These are phyloP conservation scores for Metellina segmentata DNA, from an alignment of 2,888 invertebrate species.

Conservation along the genomic window DNA sequence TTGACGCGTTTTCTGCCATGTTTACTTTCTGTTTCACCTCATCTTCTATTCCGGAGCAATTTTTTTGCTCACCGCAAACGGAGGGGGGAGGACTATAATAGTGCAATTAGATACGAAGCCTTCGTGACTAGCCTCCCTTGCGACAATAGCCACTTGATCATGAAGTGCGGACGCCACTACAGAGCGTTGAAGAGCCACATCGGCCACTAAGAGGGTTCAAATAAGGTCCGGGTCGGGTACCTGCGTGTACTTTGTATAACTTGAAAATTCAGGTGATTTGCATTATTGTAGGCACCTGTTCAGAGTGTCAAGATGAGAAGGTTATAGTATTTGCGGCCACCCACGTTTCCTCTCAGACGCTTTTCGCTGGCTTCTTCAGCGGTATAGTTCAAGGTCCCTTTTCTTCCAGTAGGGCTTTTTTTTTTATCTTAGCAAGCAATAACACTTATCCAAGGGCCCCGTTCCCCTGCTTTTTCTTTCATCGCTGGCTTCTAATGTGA, in stretches of 20 bases:
- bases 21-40: constrained; percentile 39
- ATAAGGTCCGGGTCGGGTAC: constrained; percentile 53
- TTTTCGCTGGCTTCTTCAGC: constrained; percentile 26
- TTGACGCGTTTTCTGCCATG: constrained; percentile 12
- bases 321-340: constrained; percentile 73
- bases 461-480: neutral
- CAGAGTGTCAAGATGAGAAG: constrained; percentile 60
- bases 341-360: constrained; percentile 56
- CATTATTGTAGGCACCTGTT: constrained; percentile 66
- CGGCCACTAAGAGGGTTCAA: constrained; percentile 49
- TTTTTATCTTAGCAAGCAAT: neutral
- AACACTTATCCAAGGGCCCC: neutral
- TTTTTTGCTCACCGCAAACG: constrained; percentile 12
- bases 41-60: constrained; percentile 49
- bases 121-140: constrained; percentile 58
- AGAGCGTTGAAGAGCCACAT: constrained; percentile 26
- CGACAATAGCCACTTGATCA: constrained; percentile 64
- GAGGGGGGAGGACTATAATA: constrained; percentile 38
- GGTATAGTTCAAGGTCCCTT: constrained; percentile 57
- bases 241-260: constrained; percentile 28
- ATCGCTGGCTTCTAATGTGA: no score
- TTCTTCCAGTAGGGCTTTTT: neutral
- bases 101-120: constrained; percentile 68
- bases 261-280: constrained; percentile 45
- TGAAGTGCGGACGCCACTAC: constrained; percentile 37